Conservation (phyloP, 2,888 invertebrate species). For the Aphodius granarius region DNA sequence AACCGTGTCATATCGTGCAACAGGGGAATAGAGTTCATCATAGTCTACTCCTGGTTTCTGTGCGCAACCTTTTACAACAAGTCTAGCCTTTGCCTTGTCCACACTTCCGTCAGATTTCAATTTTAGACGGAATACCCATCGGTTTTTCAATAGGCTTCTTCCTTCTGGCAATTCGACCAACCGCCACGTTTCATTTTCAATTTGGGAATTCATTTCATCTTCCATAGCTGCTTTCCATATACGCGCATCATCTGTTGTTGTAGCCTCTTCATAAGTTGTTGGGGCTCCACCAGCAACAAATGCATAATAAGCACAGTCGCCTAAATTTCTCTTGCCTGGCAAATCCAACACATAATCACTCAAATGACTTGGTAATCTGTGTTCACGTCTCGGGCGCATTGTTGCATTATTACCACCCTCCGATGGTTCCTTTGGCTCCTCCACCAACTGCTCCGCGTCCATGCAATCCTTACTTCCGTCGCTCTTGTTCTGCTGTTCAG, state of each 20-base stretch:
- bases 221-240: slow-evolving; percentile 32
- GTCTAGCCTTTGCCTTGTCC: slow-evolving; percentile 39
- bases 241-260: slow-evolving; percentile 6
- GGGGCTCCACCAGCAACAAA: not conserved
- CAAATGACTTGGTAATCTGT: not conserved
- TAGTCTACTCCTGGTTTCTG: slow-evolving; percentile 1
- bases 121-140: slow-evolving; percentile 41
- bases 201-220: slow-evolving; percentile 38
- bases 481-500: not conserved
- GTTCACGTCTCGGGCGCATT: not conserved
- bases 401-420: no score
- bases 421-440: no score
- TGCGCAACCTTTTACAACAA: slow-evolving; percentile 36
- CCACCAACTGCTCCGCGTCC: no score
- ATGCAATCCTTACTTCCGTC: not conserved
- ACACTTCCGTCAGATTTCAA: slow-evolving; percentile 37
- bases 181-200: slow-evolving; percentile 41
- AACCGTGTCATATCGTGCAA: slow-evolving; percentile 4
- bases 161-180: slow-evolving; percentile 35
- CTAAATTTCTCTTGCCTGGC: not conserved
- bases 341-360: not conserved
- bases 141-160: slow-evolving; percentile 35
- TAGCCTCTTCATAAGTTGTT: slow-evolving; percentile 13
- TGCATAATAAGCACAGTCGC: not conserved
- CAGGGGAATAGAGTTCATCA: not conserved